These are phyloP conservation scores for Mungos mungo DNA, from an alignment of 2,113 vertebrate species.

Conservation along the genomic window DNA sequence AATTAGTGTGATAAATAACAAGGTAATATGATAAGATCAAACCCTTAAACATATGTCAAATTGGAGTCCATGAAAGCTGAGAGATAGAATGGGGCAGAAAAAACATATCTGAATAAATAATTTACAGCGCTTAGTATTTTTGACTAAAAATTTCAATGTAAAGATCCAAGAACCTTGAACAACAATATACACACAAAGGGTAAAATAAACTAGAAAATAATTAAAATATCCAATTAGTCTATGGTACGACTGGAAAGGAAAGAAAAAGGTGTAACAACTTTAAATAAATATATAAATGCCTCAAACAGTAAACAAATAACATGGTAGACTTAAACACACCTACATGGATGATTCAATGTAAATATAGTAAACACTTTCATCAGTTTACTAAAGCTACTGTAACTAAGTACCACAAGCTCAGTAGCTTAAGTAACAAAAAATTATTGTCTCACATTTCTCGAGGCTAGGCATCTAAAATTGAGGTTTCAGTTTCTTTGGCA, in stretches of 20 bases:
- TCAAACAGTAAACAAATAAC: not conserved
- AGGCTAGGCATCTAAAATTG: not conserved
- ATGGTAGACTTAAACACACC: not conserved
- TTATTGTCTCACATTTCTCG: not conserved
- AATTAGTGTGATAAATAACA: not conserved
- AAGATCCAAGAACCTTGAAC: not conserved
- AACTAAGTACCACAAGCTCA: not conserved
- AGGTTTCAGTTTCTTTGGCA: not conserved
- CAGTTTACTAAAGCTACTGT: not conserved
- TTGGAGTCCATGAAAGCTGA: not conserved
- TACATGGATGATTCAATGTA: not conserved
- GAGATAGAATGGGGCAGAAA: not conserved
- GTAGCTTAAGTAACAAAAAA: not conserved
- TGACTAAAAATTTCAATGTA: not conserved
- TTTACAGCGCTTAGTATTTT: not conserved
- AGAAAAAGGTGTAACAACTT: not conserved
- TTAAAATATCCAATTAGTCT: not conserved
- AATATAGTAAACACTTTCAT: not conserved
- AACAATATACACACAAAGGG: not conserved
- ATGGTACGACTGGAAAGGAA: not conserved
- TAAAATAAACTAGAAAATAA: not conserved
- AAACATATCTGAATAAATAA: not conserved
- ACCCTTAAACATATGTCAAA: not conserved
- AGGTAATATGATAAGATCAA: not conserved
- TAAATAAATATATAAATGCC: not conserved